A percentile compares a stretch with the other conserved stretches of the same genome.
phyloP scores from a whole-genome alignment of 2,113 vertebrate genomes.

The Phyllopteryx taeniolatus region DNA sequence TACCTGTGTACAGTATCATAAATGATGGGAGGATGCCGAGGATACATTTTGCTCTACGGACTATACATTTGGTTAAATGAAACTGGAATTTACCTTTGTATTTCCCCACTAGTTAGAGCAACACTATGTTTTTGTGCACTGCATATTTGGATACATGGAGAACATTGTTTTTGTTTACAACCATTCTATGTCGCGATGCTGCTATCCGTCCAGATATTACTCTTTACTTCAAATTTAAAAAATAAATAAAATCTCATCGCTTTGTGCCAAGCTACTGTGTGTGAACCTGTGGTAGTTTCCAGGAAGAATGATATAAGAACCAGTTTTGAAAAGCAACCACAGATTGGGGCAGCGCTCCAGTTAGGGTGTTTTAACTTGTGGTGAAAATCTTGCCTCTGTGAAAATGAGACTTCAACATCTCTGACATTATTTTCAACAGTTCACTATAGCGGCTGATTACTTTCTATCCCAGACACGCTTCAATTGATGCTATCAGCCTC shows the following conservation, averaged over 20 bases:
- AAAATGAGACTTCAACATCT: constrained; percentile 21
- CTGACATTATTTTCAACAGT: constrained; percentile 40
- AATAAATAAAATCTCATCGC: not conserved
- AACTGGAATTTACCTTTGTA: too few species aligned
- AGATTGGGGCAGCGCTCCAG: constrained; percentile 46
- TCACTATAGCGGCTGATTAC: constrained; percentile 13
- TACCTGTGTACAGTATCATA: too few species aligned
- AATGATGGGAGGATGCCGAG: too few species aligned
- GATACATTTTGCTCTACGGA: too few species aligned
- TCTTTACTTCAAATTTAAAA: too few species aligned
- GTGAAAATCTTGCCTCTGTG: constrained; percentile 22
- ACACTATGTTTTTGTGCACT: not conserved
- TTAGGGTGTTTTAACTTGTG: constrained; percentile 42
- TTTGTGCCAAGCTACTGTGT: constrained; percentile 11
- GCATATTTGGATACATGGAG: not conserved
- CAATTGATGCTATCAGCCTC: constrained; percentile 58
- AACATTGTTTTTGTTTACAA: not conserved
- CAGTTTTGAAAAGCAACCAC: constrained; percentile 30
- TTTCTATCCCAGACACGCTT: constrained; percentile 47
- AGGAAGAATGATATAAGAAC: constrained; percentile 17
- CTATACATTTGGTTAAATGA: too few species aligned
- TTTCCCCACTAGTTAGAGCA: too few species aligned
- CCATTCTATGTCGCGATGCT: too few species aligned
- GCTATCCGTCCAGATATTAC: not conserved
- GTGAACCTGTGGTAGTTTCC: not conserved